Base-by-base conservation (phyloP, 1,140 invertebrate species). In the Aphaenogaster rudis region DNA sequence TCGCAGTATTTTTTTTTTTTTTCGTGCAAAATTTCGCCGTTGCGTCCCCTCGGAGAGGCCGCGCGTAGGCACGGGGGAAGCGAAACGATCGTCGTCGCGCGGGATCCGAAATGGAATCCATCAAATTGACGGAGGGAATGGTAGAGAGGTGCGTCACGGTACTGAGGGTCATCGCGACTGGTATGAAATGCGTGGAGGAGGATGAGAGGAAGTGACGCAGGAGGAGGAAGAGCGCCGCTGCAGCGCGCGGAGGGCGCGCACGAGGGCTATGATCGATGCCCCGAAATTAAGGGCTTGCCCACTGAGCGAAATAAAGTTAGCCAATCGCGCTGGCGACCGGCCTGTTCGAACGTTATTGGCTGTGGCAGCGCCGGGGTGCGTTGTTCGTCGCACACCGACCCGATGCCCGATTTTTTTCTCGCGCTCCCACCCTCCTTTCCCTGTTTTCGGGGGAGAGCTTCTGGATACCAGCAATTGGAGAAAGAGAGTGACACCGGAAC, bases 231-330 rank as follows among this genome's bases (percentile, higher is more conserved):
- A 86, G 57, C 61, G 36, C n/a, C 52, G 84, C 64, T 79, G 77
- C 48, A 71, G 36, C 86, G 63, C 64, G 36, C 21, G 52, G 77
- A 84, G 86, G 79, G 74, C 81, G 80, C 61, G 79, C 69, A 86
- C 78, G 77, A 86, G 87, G 81, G 66, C 91, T 94, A 94, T 93
- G 93, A 92, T 93, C 91, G 91, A 93, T 94, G 91, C 90, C 74
- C 79, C 72, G 88, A 93, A 94, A 94, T 93, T 94, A 94, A 94
- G 91, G 93, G 92, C 88, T 91, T 82, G 91, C 59, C 86, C 79
- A 71, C 74, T 87, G 87, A 90, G 90, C 93, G 86, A 92, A 93
- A 93, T 91, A 93, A 93, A 93, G 93, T 94, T 94, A 94, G 92
- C 92, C 93, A 94, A 94, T 93, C 92, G 92, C 90, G 88, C 88